Base-by-base conservation (phyloP, 1,140 invertebrate genomes). In the Drosophila pruinosa region DNA sequence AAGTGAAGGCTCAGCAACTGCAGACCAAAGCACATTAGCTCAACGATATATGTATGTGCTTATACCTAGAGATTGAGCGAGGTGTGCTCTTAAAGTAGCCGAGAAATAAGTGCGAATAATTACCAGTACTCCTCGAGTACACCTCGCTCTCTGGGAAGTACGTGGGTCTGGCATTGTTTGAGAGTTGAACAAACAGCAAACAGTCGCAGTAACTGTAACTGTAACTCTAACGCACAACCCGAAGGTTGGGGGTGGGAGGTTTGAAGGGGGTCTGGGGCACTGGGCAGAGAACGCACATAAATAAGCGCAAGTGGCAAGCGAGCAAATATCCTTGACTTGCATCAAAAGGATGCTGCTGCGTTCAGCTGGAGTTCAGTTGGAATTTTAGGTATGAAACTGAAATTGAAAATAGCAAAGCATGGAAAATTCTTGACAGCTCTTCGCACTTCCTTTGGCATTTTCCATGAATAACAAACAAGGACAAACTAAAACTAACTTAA, bases 291-390 rank as follows among this genome's bases (percentile, higher is more conserved):
- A 69, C 31, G 48, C 72, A 50, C 81, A 85, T 83, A 83, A 86
- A 83, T 83, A 83, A 83, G 43, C 67, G 41, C 58, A 57, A 68
- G 64, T 58, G 54, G 36, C 64, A 41, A 41, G 62, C 34, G 47
- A 48, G 48, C 70, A 54, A 64, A 64, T 45, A 83, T 85, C 58
- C 80, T 83, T 72, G 72, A 75, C 69, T 81, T 71, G 72, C 34
- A 67, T 68, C 62, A 68, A 64, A n/a, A 57, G 48, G 41, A 38
- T 68, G 64, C 52, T 54, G 31, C 10, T 26, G 43, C 21, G 43
- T 5, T 12, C 26, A 43, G 17, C 24, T 22, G 28, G 12, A 36
- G 41, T 24, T 54, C 41, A 48, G 10, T 8, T 78, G 78, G 74
- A 78, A 82, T 82, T 56, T 52, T 3, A 38, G 64, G 28, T 52